phyloP scores from a whole-genome alignment of 1,140 invertebrate genomes.

The Druon quercuslanigerum region DNA sequence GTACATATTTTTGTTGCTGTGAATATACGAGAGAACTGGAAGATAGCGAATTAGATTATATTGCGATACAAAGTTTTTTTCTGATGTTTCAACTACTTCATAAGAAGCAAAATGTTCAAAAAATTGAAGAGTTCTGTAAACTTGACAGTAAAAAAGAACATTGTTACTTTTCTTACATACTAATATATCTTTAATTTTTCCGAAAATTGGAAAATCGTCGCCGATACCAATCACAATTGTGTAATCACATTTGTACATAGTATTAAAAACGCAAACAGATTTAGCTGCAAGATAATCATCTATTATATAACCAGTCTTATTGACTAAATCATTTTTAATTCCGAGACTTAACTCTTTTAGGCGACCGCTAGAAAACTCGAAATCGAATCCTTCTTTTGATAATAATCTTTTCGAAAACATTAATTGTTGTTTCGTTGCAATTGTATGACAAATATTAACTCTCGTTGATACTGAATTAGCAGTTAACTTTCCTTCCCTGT shows the following conservation, averaged over 20 bases:
- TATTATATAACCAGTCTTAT: not conserved
- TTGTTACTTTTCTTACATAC: not conserved
- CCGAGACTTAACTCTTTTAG: not conserved
- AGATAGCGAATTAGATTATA: not conserved
- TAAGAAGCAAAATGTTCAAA: not conserved
- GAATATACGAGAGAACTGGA: not conserved
- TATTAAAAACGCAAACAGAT: not conserved
- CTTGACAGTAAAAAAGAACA: not conserved
- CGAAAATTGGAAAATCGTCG: not conserved
- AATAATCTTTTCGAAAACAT: not conserved
- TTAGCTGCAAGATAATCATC: not conserved
- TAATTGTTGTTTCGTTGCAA: not conserved
- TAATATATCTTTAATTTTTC: not conserved
- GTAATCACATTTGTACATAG: not conserved
- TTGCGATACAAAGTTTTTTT: not conserved
- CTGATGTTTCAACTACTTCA: not conserved
- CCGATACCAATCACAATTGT: not conserved
- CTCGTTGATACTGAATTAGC: not conserved
- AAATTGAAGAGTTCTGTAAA: not conserved
- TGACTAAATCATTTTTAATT: not conserved
- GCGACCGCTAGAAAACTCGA: not conserved
- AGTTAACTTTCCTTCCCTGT: constrained; percentile 17
- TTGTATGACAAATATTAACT: constrained; percentile 14
- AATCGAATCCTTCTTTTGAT: not conserved
- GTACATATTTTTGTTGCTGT: not conserved